These are phyloP conservation scores for Hippocampus barbouri DNA, from an alignment of 2,113 vertebrate species.

Conservation along the genomic window DNA sequence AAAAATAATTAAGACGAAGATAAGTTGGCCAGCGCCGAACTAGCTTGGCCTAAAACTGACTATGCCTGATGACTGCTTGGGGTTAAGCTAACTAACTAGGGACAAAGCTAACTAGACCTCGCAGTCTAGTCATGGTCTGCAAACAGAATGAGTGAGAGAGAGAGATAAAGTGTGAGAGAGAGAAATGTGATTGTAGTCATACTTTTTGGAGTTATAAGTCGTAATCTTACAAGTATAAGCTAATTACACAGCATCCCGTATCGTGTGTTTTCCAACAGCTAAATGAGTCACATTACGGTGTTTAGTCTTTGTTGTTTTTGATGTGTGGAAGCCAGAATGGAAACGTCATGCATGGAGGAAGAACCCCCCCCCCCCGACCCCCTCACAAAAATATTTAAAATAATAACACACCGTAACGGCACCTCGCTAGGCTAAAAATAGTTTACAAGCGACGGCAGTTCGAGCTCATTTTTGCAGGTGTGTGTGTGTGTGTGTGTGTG, in stretches of 20 bases:
- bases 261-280: slow-evolving; percentile 11
- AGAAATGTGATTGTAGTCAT: too few species aligned
- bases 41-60: neutral
- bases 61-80: neutral
- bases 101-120: too few species aligned
- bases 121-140: too few species aligned
- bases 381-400: neutral
- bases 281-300: slow-evolving; percentile 14
- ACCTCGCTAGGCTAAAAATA: slow-evolving; percentile 52
- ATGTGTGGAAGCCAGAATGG: neutral
- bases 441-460: slow-evolving; percentile 39
- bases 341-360: neutral
- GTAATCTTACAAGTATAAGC: slow-evolving; percentile 1
- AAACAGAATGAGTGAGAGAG: too few species aligned
- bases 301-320: neutral
- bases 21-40: neutral
- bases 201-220: neutral
- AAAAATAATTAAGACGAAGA: neutral
- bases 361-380: neutral
- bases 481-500: slow-evolving; percentile 38
- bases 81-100: too few species aligned
- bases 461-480: slow-evolving; percentile 39
- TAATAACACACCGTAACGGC: neutral
- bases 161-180: too few species aligned
- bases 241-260: slow-evolving; percentile 28